Evolutionary conservation across 1,140 invertebrate species (phyloP).

Genomic region (Drosophila willistoni): DNA sequence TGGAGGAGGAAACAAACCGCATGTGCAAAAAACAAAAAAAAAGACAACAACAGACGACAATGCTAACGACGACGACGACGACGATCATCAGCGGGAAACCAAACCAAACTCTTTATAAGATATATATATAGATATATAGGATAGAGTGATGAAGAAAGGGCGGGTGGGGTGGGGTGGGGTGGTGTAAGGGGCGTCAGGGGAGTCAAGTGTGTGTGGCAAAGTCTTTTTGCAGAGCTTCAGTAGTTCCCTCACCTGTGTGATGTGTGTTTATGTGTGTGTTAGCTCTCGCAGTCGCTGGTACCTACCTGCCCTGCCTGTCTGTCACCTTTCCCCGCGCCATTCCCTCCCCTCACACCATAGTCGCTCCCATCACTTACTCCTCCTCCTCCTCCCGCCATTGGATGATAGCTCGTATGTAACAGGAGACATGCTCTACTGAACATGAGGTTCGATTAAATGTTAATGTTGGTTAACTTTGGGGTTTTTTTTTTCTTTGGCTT

Average conservation of each 20-base stretch:
- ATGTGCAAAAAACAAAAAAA: slow-evolving; percentile 49
- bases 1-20: slow-evolving; percentile 40
- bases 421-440: slow-evolving; percentile 83
- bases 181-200: neutral
- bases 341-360: slow-evolving; percentile 16
- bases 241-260: slow-evolving; percentile 60
- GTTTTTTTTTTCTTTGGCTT: slow-evolving; percentile 76
- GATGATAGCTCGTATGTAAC: slow-evolving; percentile 77
- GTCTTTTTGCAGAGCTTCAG: slow-evolving; percentile 78
- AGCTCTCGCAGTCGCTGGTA: slow-evolving; percentile 40
- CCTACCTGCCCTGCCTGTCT: slow-evolving; percentile 14
- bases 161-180: neutral
- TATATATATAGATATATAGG: slow-evolving; percentile 8
- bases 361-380: slow-evolving; percentile 14
- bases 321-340: neutral
- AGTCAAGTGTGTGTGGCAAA: slow-evolving; percentile 69
- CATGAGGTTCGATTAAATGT: slow-evolving; percentile 83
- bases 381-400: slow-evolving; percentile 17
- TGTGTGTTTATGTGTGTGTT: slow-evolving; percentile 5
- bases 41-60: slow-evolving; percentile 49
- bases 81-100: slow-evolving; percentile 1
- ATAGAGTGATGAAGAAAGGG: neutral
- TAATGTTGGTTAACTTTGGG: slow-evolving; percentile 83
- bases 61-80: slow-evolving; percentile 23
- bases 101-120: slow-evolving; percentile 9